Base-by-base conservation (phyloP, 1,140 invertebrate genomes). In the Eupristina koningsbergeri region DNA sequence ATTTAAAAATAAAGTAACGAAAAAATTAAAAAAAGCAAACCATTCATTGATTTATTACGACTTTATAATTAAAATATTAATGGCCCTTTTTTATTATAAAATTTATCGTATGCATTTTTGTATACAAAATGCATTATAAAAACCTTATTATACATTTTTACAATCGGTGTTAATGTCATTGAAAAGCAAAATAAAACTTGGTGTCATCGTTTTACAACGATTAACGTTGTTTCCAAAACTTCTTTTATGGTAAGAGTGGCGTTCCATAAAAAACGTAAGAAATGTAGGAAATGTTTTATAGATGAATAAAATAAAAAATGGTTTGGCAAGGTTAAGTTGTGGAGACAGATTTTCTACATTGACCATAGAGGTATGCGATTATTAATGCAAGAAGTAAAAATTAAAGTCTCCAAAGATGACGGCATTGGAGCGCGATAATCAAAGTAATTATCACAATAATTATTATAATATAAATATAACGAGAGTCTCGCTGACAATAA, bases 361-460 rank as follows among this genome's bases (percentile, higher is more conserved):
- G 50, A n/a, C 0, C 31, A 26, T 29, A 31, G 53, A 26, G 53
- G 36, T 7, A 31, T 7, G 58, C 76, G 58, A 64, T 78, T 78
- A 78, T 78, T 78, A 64, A 78, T 64, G 58, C 36, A 9, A 11
- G 34, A n/a, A 26, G 0, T 29, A n/a, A 29, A 61, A 77, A 77
- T n/a, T n/a, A 77, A 39, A 11, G 31, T 6, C 29, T 13, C n/a
- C 39, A 61, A 77, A n/a, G 75, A 61, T 22, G 75, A 58, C 64
- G 39, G 36, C 58, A 64, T 67, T n/a, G 61, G 41, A 8, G n/a
- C 19, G 41, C 45, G 41, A 31, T 17, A 50, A 45, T 29, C 73
- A n/a, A 34, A 53, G 64, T 53, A 69, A 80, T 80, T 80, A 80
- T 15, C 63, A 36, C 34, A 69, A 69, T 69, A 69, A 69, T 69